Base-by-base conservation (phyloP, 2,113 vertebrate genomes). In the Syngnathus typhle region DNA sequence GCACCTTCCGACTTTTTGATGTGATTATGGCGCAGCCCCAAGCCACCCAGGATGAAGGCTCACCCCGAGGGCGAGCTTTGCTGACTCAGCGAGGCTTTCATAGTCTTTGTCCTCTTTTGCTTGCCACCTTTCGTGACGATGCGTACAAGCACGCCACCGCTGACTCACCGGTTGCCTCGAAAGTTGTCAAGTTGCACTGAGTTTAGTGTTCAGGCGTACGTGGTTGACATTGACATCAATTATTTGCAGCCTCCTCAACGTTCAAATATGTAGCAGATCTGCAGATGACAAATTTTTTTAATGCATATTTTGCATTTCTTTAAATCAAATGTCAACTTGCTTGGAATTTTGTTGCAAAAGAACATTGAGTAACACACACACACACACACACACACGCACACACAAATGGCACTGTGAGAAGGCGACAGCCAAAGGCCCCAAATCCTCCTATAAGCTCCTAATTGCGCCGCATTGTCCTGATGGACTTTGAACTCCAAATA, bases 401-500 rank as follows among this genome's bases (percentile, higher is more conserved):
- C 60, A 47, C 38, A 44, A 21, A 73, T 27, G 19, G 12, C 60
- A 23, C 51, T 76, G 58, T 73, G 60, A 74, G 78, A 81, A 66
- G 72, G 71, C 8, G 7, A 64, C 79, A 78, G 75, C 70, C 36
- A 84, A 84, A 88, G 76, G 79, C 71, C 49, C 62, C 47, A 55
- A 75, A 89, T 86, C 84, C 67, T 55, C 63, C 79, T 86, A 72
- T 88, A 92, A 92, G 85, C 90, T 78, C 74, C 84, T 90, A 89
- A 92, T 89, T 86, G 84, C 74, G 71, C 58, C 37, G 64, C 74
- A 88, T 91, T 90, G 86, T 90, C 80, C 78, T 82, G 75, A 10
- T 74, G 85, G 78, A 90, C 90, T 92, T 92, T 92, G 90, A 92
- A 90, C 85, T 82, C 63, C 49, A 19, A 78, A 60, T 38, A 36